A percentile compares a stretch with the other conserved stretches of the same genome.
These are phyloP conservation scores for Dascyllus trimaculatus DNA, from an alignment of 2,113 vertebrate species.

Conservation along the genomic window DNA sequence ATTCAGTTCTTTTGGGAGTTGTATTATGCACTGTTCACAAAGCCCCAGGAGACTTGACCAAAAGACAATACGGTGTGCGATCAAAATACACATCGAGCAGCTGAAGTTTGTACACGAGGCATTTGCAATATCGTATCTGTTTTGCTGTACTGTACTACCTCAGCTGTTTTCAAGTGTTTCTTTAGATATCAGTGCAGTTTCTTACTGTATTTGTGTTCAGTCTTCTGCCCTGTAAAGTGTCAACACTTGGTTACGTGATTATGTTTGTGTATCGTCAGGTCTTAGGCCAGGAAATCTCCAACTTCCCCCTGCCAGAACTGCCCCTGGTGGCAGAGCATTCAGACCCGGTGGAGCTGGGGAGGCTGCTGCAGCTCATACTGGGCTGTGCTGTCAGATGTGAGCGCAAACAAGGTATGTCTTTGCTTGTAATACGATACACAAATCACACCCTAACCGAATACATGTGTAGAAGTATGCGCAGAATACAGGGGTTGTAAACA, in stretches of 20 bases:
- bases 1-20: not conserved
- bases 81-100: constrained; percentile 12
- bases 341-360: constrained; percentile 89
- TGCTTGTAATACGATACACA: not conserved
- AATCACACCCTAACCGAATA: not conserved
- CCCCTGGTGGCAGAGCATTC: constrained; percentile 89
- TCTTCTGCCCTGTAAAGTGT: too few relatives aligned
- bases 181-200: too few relatives aligned
- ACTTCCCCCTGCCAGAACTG: constrained; percentile 92
- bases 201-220: too few relatives aligned
- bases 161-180: too few relatives aligned
- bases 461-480: not conserved
- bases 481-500: not conserved
- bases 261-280: constrained; percentile 81
- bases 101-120: not conserved
- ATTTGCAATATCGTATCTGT: not conserved
- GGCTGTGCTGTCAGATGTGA: constrained; percentile 98
- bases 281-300: constrained; percentile 91
- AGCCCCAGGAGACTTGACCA: not conserved
- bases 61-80: not conserved
- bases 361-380: constrained; percentile 94
- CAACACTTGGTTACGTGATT: not conserved
- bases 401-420: constrained; percentile 91
- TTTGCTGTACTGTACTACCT: too few relatives aligned
- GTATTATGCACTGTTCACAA: not conserved